phyloP scores from a whole-genome alignment of 2,113 vertebrate genomes.

The Fulica atra region DNA sequence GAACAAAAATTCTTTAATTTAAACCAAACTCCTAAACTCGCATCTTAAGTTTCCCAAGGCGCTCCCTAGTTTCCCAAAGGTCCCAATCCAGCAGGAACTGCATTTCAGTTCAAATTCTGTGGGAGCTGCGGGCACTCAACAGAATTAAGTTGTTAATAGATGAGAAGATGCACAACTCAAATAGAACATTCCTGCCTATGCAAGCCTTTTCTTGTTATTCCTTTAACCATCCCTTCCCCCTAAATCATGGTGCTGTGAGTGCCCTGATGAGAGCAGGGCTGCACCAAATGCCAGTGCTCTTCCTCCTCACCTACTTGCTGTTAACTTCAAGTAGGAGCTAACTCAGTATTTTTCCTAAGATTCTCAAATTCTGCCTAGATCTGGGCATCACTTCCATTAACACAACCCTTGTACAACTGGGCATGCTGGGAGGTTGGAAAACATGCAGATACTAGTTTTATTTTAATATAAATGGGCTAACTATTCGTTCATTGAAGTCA shows the following conservation, averaged over 20 bases:
- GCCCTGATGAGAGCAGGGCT: neutral
- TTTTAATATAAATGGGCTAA: constrained; percentile 38
- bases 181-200: constrained; percentile 1
- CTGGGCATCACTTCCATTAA: neutral
- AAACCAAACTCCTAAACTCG: neutral
- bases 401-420: neutral
- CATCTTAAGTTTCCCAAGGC: neutral
- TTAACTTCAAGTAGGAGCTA: neutral
- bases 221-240: neutral
- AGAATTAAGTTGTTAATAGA: constrained; percentile 1
- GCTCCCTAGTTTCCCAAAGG: neutral
- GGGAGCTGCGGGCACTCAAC: neutral
- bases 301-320: neutral
- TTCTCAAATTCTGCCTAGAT: neutral
- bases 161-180: constrained; percentile 30
- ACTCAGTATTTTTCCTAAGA: neutral
- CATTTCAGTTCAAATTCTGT: neutral
- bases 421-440: neutral
- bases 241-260: neutral
- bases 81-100: neutral
- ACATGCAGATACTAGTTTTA: constrained; percentile 10
- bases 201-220: constrained; percentile 21
- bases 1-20: neutral
- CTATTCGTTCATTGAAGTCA: neutral
- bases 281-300: neutral